These are phyloP conservation scores for Conomelus anceps DNA, from an alignment of 2,888 invertebrate species.

Conservation along the genomic window DNA sequence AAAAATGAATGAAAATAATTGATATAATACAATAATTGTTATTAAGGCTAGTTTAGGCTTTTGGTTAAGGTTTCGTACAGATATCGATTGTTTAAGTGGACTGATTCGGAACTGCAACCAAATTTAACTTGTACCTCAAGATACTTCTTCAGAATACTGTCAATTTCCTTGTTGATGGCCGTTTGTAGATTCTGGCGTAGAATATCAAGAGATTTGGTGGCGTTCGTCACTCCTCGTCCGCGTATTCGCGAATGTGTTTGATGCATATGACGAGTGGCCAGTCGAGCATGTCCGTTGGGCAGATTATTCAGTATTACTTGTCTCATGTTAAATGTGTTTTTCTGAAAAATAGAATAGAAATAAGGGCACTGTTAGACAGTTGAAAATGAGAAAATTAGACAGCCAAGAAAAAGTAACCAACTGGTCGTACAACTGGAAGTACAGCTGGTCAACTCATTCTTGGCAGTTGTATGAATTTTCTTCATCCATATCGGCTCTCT, in stretches of 20 bases:
- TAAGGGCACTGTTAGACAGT: no score
- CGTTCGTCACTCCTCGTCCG: constrained; percentile 50
- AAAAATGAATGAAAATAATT: no score
- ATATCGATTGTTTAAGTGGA: no score
- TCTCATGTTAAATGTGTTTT: constrained; percentile 58
- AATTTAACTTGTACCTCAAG: constrained; percentile 55
- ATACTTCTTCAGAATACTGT: constrained; percentile 68
- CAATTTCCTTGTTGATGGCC: constrained; percentile 69
- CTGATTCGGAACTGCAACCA: no score
- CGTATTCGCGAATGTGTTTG: constrained; percentile 41
- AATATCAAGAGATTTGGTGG: constrained; percentile 66
- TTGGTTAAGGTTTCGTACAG: no score
- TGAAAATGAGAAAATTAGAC: no score
- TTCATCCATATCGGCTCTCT: no score
- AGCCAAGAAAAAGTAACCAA: background rate
- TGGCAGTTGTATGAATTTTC: no score
- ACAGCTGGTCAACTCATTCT: no score
- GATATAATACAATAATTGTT: no score
- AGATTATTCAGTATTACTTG: constrained; percentile 66
- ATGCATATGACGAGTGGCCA: constrained; percentile 36
- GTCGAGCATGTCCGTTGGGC: constrained; percentile 45
- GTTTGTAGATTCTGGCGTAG: constrained; percentile 68
- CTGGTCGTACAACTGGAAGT: no score
- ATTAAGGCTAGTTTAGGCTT: no score
- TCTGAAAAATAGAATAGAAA: constrained; percentile 39